These are phyloP conservation scores for Drosophila kuntzei DNA, from an alignment of 2,888 invertebrate species.

Conservation along the genomic window DNA sequence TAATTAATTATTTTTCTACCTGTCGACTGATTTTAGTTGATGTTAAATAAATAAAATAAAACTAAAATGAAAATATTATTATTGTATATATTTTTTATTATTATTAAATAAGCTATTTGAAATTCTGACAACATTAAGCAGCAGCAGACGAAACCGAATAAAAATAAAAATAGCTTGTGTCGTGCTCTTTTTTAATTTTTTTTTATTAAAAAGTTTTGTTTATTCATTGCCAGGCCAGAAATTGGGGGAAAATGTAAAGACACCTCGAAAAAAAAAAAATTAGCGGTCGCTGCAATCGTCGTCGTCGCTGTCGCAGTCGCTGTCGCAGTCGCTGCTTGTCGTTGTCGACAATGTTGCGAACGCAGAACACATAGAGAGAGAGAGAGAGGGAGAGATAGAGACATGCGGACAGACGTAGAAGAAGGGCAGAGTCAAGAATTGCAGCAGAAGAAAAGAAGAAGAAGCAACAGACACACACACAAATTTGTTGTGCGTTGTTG, in stretches of 20 bases:
- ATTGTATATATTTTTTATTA: too few species aligned
- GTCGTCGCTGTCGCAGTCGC: slow-evolving; percentile 1
- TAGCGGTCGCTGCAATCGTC: slow-evolving; percentile 24
- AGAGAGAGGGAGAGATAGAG: slow-evolving; percentile 3
- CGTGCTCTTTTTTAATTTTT: slow-evolving; percentile 9
- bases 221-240: slow-evolving; percentile 42
- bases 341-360: slow-evolving; percentile 51
- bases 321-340: slow-evolving; percentile 11
- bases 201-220: slow-evolving; percentile 42
- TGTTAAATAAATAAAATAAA: too few species aligned
- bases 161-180: slow-evolving; percentile 33
- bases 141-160: not conserved
- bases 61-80: too few species aligned
- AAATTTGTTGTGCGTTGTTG: slow-evolving; percentile 54
- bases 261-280: slow-evolving; percentile 32
- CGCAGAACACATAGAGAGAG: slow-evolving; percentile 33
- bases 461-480: slow-evolving; percentile 5
- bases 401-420: not conserved
- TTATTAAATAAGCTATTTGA: too few species aligned
- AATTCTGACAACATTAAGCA: too few species aligned
- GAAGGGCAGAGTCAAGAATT: slow-evolving; percentile 22
- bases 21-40: too few species aligned
- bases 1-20: too few species aligned
- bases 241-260: slow-evolving; percentile 52
- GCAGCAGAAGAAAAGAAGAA: slow-evolving; percentile 18